phyloP scores from a whole-genome alignment of 35 echinoderm and acorn worm genomes.

The Eucidaris tribuloides region DNA sequence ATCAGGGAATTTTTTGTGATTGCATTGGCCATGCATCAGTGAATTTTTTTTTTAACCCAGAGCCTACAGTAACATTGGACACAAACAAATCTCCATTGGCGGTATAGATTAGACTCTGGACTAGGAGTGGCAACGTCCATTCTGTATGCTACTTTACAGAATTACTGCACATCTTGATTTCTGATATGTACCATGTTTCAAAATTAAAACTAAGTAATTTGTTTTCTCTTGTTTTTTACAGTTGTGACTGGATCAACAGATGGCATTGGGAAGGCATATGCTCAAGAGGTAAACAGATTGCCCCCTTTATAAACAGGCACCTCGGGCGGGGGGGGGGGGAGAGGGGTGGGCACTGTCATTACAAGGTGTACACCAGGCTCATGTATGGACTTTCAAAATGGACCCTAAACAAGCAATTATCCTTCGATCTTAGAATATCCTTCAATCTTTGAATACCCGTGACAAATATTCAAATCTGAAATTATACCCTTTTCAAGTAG shows the following conservation, averaged over 20 bases:
- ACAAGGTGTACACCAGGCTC: neutral
- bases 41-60: too few species aligned
- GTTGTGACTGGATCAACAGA: slow-evolving; percentile 87
- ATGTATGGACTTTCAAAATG: neutral
- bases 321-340: neutral
- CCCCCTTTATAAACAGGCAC: neutral
- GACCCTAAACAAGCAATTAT: neutral
- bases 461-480: neutral
- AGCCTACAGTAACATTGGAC: neutral
- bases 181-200: neutral
- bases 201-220: neutral
- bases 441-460: neutral
- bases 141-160: too few species aligned
- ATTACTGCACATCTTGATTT: neutral
- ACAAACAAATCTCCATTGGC: neutral
- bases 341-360: neutral
- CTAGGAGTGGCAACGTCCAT: neutral
- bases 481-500: too few species aligned
- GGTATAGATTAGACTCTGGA: neutral
- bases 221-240: slow-evolving; percentile 24
- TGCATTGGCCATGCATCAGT: too few species aligned
- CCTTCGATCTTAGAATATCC: too few species aligned
- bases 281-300: slow-evolving; percentile 53
- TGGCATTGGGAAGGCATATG: slow-evolving; percentile 94
- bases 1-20: too few species aligned